phyloP scores from a whole-genome alignment of 1,140 invertebrate genomes.

The Hermetia illucens region DNA sequence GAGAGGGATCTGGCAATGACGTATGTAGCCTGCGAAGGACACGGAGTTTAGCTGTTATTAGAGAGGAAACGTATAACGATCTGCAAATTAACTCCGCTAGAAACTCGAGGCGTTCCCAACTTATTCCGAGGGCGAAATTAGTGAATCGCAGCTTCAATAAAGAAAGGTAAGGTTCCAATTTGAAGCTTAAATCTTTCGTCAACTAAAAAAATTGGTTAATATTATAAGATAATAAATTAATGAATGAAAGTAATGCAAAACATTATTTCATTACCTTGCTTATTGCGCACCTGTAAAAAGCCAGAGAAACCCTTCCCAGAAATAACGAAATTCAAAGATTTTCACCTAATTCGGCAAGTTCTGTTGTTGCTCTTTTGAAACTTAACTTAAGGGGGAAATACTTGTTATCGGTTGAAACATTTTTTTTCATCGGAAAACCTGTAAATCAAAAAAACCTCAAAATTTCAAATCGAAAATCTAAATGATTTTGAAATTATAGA shows the following conservation, averaged over 20 bases:
- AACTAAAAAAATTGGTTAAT: constrained; percentile 4
- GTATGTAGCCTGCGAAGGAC: constrained; percentile 52
- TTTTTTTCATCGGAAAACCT: no score
- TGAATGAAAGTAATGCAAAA: constrained; percentile 9
- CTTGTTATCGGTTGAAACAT: no score
- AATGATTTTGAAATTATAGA: no score
- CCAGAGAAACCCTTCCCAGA: neutral
- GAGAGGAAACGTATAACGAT: constrained; percentile 55
- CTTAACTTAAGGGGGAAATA: no score
- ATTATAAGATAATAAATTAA: constrained; percentile 11
- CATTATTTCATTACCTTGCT: neutral
- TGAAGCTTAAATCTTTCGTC: no score
- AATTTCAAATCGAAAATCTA: no score
- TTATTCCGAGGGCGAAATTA: constrained; percentile 60
- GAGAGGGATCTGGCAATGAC: constrained; percentile 32
- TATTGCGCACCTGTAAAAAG: neutral
- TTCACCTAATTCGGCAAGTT: no score
- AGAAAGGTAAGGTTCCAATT: no score
- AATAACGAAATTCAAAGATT: no score
- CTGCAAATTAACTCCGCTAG: constrained; percentile 41
- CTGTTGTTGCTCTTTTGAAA: no score
- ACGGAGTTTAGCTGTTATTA: constrained; percentile 57
- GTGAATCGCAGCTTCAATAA: constrained; percentile 56
- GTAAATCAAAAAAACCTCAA: no score
- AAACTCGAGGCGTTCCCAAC: constrained; percentile 47